phyloP scores from a whole-genome alignment of 23 tunicate genomes.

The Styela clava region DNA sequence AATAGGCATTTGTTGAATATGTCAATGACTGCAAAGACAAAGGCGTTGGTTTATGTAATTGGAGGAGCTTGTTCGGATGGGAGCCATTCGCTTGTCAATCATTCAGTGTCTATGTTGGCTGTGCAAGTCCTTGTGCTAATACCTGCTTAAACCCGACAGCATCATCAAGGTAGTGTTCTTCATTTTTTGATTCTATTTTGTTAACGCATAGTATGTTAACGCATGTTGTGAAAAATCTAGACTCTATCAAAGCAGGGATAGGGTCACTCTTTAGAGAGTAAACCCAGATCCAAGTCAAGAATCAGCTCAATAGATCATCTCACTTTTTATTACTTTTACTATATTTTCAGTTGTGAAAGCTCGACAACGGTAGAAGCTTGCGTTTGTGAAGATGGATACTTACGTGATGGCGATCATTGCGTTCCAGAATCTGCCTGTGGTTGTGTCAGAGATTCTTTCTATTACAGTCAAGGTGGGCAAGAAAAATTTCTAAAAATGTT shows the following conservation, averaged over 20 bases:
- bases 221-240: too few species aligned
- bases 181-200: too few species aligned
- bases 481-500: too few species aligned
- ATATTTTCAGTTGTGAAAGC: neutral
- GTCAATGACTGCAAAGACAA: slow-evolving; percentile 18
- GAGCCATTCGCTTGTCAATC: slow-evolving; percentile 1
- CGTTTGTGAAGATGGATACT: slow-evolving; percentile 4
- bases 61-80: neutral
- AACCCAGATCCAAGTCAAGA: too few species aligned
- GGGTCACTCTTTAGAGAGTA: too few species aligned
- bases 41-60: slow-evolving; percentile 4
- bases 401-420: slow-evolving; percentile 5
- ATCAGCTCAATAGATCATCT: too few species aligned
- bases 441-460: neutral
- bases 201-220: too few species aligned
- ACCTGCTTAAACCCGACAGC: slow-evolving; percentile 14
- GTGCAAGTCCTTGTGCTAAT: slow-evolving; percentile 17
- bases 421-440: slow-evolving; percentile 2
- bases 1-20: slow-evolving; percentile 8
- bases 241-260: too few species aligned
- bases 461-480: slow-evolving; percentile 10
- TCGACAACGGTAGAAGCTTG: slow-evolving; percentile 1
- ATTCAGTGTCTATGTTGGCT: slow-evolving; percentile 4
- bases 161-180: neutral
- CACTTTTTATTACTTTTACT: too few species aligned